These are phyloP conservation scores for Laodelphax striatellus DNA, from an alignment of 1,140 invertebrate genomes.

Conservation along the genomic window DNA sequence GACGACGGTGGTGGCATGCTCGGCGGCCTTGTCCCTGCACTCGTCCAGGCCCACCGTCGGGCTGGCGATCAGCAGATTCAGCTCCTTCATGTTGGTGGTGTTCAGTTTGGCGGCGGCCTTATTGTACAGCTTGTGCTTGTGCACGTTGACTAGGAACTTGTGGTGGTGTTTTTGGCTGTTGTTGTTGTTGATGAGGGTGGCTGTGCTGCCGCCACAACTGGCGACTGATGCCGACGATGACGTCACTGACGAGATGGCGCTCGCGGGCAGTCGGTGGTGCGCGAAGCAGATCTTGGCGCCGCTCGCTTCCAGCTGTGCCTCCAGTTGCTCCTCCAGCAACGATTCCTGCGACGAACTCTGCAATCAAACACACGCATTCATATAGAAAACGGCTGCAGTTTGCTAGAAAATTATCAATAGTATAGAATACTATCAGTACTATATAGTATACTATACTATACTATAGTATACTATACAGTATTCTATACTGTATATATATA, in stretches of 20 bases:
- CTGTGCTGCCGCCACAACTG: slow-evolving; percentile 20
- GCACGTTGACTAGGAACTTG: slow-evolving; percentile 1
- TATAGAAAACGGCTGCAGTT: too few relatives aligned
- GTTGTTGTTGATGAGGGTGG: slow-evolving; percentile 16
- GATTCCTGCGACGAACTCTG: slow-evolving; percentile 6
- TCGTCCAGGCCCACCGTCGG: slow-evolving; percentile 11
- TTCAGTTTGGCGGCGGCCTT: slow-evolving; percentile 3
- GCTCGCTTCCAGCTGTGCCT: slow-evolving; percentile 17
- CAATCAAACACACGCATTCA: background rate
- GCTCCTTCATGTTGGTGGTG: slow-evolving; percentile 12
- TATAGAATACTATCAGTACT: too few relatives aligned
- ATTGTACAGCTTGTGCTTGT: slow-evolving; percentile 9
- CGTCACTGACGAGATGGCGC: slow-evolving; percentile 18
- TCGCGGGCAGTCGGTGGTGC: slow-evolving; percentile 16
- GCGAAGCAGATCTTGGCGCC: slow-evolving; percentile 18
- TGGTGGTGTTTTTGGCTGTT: background rate
- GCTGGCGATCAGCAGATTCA: slow-evolving; percentile 15
- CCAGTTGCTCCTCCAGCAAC: slow-evolving; percentile 15
- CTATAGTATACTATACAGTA: too few relatives aligned
- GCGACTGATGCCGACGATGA: slow-evolving; percentile 20
- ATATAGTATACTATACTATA: too few relatives aligned
- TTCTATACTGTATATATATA: too few relatives aligned
- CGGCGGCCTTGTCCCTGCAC: background rate
- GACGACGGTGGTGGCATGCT: background rate
- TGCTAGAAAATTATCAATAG: too few relatives aligned